phyloP scores from a whole-genome alignment of 2,888 invertebrate species.

The Geophilus truncorum region DNA sequence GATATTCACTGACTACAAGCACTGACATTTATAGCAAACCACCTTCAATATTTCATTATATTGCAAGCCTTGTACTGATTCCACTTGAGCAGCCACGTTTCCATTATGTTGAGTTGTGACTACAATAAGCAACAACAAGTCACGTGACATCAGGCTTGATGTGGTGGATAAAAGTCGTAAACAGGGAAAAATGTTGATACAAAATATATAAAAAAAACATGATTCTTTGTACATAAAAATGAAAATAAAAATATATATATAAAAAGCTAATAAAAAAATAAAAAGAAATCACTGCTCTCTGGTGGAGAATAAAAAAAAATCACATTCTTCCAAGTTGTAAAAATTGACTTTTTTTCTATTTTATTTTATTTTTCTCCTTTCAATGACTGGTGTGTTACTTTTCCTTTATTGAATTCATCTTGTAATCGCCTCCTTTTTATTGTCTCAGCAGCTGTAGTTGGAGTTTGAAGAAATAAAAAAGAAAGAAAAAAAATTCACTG shows the following conservation, averaged over 20 bases:
- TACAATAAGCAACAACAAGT: conserved; percentile 5
- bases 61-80: neutral
- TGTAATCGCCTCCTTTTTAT: conserved; percentile 2
- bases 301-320: neutral
- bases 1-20: neutral
- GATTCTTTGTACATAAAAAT: neutral
- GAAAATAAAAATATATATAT: neutral
- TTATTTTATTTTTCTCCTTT: neutral
- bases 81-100: conserved; percentile 5
- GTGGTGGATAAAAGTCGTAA: neutral
- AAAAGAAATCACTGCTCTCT: neutral
- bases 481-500: neutral
- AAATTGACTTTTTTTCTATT: neutral
- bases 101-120: conserved; percentile 10
- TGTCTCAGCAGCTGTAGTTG: conserved; percentile 4
- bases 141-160: neutral
- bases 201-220: neutral
- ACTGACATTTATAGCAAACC: neutral
- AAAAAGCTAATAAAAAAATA: neutral
- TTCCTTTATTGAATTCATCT: conserved; percentile 3
- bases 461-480: neutral
- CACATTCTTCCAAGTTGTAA: neutral
- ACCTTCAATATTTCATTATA: conserved; percentile 2
- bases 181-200: neutral
- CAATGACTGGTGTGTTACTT: neutral